phyloP scores from a whole-genome alignment of 2,888 invertebrate genomes.

The Drosophila dives region DNA sequence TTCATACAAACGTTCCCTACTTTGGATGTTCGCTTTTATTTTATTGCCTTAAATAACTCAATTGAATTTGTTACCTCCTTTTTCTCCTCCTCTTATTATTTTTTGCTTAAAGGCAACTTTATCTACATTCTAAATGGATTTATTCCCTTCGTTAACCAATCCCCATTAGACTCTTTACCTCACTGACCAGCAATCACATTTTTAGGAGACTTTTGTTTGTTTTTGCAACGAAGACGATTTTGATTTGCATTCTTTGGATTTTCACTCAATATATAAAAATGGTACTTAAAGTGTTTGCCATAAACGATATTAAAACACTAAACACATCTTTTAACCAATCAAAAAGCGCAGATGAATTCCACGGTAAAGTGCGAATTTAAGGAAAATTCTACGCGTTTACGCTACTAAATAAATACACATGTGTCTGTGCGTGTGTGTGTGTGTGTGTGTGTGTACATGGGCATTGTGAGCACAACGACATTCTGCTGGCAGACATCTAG shows the following conservation, averaged over 20 bases:
- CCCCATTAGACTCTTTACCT: slow-evolving; percentile 12
- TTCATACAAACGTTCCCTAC: neutral
- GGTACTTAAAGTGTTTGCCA: neutral
- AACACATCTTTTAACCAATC: neutral
- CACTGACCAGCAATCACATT: slow-evolving; percentile 24
- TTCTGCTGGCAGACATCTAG: slow-evolving; percentile 1
- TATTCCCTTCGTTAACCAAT: neutral
- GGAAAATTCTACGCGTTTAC: slow-evolving; percentile 3
- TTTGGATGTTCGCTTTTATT: slow-evolving; percentile 3
- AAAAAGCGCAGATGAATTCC: neutral
- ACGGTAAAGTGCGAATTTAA: neutral
- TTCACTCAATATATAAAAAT: neutral
- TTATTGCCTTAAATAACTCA: slow-evolving; percentile 27
- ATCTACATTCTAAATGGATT: slow-evolving; percentile 6
- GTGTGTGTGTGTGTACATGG: neutral
- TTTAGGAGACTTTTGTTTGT: slow-evolving; percentile 34
- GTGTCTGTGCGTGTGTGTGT: neutral
- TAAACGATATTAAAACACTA: neutral
- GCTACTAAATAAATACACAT: slow-evolving; percentile 18
- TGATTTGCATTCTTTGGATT: slow-evolving; percentile 27
- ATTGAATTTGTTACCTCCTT: slow-evolving; percentile 37
- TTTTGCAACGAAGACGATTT: slow-evolving; percentile 21
- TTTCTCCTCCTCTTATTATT: neutral
- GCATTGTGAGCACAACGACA: slow-evolving; percentile 21
- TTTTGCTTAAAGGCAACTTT: neutral